A percentile compares a stretch with the other conserved stretches of the same genome.
Conservation (phyloP, 1,140 invertebrate genomes). For the Linepithema humile region DNA sequence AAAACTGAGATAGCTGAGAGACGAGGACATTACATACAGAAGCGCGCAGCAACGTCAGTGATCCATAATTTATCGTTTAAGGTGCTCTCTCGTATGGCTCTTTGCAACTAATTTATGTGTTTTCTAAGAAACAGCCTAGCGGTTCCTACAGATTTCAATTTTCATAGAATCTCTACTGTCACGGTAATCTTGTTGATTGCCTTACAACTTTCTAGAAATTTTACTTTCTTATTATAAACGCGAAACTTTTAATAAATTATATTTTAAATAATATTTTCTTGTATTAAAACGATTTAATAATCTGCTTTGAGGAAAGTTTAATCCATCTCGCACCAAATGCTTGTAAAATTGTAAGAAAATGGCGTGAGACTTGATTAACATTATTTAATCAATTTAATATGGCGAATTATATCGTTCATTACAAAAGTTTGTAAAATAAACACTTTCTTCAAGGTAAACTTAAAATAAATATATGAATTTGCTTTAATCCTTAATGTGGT, state of each 20-base stretch:
- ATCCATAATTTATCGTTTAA: constrained; percentile 83
- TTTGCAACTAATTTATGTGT: constrained; percentile 84
- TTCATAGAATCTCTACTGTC: constrained; percentile 62
- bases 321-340: too few relatives aligned
- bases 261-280: too few relatives aligned
- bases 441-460: neutral
- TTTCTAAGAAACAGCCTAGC: constrained; percentile 78
- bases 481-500: neutral
- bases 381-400: neutral
- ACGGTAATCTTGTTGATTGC: constrained; percentile 39
- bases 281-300: too few relatives aligned
- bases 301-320: too few relatives aligned
- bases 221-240: constrained; percentile 1
- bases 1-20: constrained; percentile 29
- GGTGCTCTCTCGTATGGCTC: constrained; percentile 77
- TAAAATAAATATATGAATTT: neutral
- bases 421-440: neutral
- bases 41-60: constrained; percentile 73
- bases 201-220: neutral
- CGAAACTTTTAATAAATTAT: neutral
- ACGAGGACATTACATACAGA: constrained; percentile 69
- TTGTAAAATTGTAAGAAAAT: too few relatives aligned
- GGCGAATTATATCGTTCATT: neutral
- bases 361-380: neutral
- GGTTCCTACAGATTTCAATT: constrained; percentile 73